Evolutionary conservation across 2,113 vertebrate genomes (phyloP), one percentile per base, ranked within the genome.

Genomic region (Aramus guarauna): DNA sequence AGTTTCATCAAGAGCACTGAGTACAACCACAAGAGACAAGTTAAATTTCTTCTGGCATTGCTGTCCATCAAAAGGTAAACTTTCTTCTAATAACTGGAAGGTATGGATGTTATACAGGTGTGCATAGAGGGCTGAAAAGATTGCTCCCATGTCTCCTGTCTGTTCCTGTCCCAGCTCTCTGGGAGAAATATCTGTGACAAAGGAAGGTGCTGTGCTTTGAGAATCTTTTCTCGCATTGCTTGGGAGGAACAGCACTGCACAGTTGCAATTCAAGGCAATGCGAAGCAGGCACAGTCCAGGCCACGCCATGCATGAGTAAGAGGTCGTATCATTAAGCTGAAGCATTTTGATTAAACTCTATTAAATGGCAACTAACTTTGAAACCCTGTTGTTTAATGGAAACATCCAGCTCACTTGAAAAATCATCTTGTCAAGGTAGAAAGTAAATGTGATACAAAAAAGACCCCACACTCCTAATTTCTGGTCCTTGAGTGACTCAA

Each of bases 221-320:
- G 30, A 62, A 87, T 24, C 48, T n/a, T n/a, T n/a, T n/a, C n/a
- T n/a, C n/a, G 8, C 43, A 9, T 1, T 43, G 26, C 30, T 16
- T 3, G 26, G 34, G 48, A 63, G 30, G 20, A 72, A 7, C 39
- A 34, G 17, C 2, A 2, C 17, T 34, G 30, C 37, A 27, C 16
- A 34, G 36, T 62, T 3, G 2, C 32, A 43, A 30, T 29, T 60
- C 30, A 60, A 72, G 52, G 39, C 47, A 39, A 27, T 53, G 36
- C 15, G 52, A 59, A 66, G 43, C 26, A 67, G 59, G 13, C 48
- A 79, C 32, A 64, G 15, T 9, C 26, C 53, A 69, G 23, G 6
- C 3, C 2, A 0, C 24, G 27, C 23, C 1, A 0, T 9, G 6
- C 37, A 19, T n/a, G 50, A 55, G 4, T 75, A 64, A 72, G 17